Evolutionary conservation across 2,888 invertebrate genomes (phyloP).

Genomic region (Kuschelorhynchus macadamiae): DNA sequence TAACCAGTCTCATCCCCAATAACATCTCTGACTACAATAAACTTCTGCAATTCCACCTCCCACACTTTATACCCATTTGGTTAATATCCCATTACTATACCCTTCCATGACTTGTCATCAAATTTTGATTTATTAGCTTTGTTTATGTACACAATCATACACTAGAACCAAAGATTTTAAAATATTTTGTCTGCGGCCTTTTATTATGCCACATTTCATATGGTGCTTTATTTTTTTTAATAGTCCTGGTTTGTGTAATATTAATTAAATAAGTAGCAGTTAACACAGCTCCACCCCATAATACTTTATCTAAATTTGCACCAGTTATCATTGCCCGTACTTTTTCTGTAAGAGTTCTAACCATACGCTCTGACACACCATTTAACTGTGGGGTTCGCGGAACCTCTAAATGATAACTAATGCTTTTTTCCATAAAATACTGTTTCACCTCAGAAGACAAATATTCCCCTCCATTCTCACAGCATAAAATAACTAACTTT

Average conservation of each 20-base stretch:
- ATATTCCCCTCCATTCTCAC: conserved; percentile 55
- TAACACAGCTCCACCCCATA: conserved; percentile 55
- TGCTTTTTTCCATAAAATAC: conserved; percentile 59
- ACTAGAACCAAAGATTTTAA: conserved; percentile 59
- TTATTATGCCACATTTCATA: conserved; percentile 62
- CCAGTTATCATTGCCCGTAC: conserved; percentile 26
- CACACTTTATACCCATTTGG: conserved; percentile 13
- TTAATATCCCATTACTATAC: conserved; percentile 6
- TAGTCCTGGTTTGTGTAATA: conserved; percentile 58
- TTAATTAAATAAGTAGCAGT: conserved; percentile 63
- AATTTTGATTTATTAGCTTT: not conserved
- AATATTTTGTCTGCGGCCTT: conserved; percentile 60
- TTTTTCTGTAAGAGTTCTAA: conserved; percentile 52
- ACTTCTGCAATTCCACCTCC: conserved; percentile 1
- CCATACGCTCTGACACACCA: conserved; percentile 64
- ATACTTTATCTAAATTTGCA: conserved; percentile 37
- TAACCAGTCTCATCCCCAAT: conserved; percentile 3
- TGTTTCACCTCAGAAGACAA: conserved; percentile 56
- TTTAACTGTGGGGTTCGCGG: conserved; percentile 54
- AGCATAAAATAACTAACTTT: conserved; percentile 58
- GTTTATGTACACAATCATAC: too few relatives aligned
- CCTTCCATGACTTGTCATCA: conserved; percentile 13
- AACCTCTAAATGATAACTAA: conserved; percentile 63
- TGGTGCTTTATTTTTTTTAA: conserved; percentile 60
- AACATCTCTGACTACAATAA: not conserved